phyloP scores from a whole-genome alignment of 2,888 invertebrate genomes.

The Eucriotettix oculatus region DNA sequence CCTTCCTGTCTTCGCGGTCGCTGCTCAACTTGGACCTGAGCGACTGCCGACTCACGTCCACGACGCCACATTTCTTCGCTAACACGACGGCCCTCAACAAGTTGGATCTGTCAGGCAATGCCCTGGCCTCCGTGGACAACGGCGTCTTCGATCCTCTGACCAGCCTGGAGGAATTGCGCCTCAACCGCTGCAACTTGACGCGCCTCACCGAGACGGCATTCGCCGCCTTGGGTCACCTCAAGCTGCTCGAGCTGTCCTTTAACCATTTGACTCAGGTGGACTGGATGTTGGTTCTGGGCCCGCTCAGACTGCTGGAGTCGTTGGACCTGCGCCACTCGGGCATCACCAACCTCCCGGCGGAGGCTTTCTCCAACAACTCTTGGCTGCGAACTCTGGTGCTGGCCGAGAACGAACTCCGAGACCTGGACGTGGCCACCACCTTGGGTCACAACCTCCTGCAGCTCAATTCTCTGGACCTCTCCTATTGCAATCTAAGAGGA shows the following conservation, averaged over 20 bases:
- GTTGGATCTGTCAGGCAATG: conserved; percentile 54
- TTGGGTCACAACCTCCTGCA: conserved; percentile 45
- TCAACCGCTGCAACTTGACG: conserved; percentile 46
- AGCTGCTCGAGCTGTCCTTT: conserved; percentile 43
- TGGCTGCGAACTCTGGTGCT: conserved; percentile 44
- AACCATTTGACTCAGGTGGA: conserved; percentile 38
- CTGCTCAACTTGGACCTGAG: conserved; percentile 51
- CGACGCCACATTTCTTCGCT: conserved; percentile 46
- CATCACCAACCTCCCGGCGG: conserved; percentile 41
- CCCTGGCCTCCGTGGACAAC: conserved; percentile 36
- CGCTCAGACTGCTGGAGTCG: conserved; percentile 41
- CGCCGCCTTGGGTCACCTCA: conserved; percentile 38
- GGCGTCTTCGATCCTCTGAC: conserved; percentile 43
- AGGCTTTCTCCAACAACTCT: conserved; percentile 44
- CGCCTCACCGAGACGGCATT: conserved; percentile 39
- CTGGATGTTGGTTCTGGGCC: conserved; percentile 44
- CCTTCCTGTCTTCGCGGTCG: conserved; percentile 45
- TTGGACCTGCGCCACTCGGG: conserved; percentile 43
- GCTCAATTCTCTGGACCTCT: conserved; percentile 46
- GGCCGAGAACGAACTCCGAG: conserved; percentile 45
- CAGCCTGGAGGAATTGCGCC: conserved; percentile 45
- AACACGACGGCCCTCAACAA: conserved; percentile 47
- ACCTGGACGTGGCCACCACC: conserved; percentile 44
- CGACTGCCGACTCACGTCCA: conserved; percentile 38
- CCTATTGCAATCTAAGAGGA: conserved; percentile 47